A percentile compares a stretch with the other conserved stretches of the same genome.
phyloP scores from a whole-genome alignment of 2,113 vertebrate species.

The Coregonus clupeaformis region DNA sequence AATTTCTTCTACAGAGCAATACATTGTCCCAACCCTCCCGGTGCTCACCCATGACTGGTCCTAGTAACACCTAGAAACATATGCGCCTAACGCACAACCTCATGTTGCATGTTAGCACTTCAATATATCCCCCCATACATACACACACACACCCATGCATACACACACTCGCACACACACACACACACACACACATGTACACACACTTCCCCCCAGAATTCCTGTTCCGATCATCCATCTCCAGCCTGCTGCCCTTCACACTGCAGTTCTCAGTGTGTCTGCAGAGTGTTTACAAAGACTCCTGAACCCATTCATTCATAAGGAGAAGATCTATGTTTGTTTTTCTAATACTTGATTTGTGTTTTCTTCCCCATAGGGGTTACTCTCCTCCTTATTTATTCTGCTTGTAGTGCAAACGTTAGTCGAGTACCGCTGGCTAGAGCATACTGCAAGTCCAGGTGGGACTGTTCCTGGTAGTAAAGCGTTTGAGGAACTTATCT shows the following conservation, averaged over 20 bases:
- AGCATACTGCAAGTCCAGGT: neutral
- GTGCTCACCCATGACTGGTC: neutral
- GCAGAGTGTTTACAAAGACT: conserved; percentile 10
- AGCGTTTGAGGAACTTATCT: too few relatives aligned
- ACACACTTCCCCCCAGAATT: neutral
- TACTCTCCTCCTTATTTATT: neutral
- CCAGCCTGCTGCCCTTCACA: neutral
- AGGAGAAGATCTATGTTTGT: neutral
- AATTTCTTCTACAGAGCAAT: conserved; percentile 14
- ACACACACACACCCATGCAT: neutral
- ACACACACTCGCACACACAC: too few relatives aligned
- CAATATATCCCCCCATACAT: neutral
- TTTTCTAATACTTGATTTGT: neutral
- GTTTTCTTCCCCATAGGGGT: neutral
- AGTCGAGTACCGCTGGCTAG: neutral
- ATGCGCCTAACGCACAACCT: neutral
- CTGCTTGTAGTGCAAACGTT: neutral
- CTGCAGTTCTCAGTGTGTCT: neutral
- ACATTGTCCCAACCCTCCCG: conserved; percentile 15
- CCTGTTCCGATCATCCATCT: neutral
- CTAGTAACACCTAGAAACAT: conserved; percentile 32
- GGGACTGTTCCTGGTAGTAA: neutral
- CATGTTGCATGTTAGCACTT: neutral
- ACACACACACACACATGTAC: conserved; percentile 12
- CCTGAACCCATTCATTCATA: neutral